Evolutionary conservation across 2,888 invertebrate genomes (phyloP).

Genomic region (Athetis lepigone): DNA sequence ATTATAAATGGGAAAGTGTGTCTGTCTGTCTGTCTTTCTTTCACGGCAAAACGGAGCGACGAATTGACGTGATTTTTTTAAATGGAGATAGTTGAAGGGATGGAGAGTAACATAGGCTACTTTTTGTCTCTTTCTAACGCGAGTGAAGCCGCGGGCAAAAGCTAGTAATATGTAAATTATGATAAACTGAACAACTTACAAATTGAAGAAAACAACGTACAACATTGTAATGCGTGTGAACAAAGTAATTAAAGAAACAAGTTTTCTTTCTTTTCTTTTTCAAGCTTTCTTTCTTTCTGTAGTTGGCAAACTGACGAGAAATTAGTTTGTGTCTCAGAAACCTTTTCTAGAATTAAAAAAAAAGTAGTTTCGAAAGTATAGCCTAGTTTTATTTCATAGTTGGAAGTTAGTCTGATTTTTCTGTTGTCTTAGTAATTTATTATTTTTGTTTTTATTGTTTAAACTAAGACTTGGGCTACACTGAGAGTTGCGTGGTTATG

Average conservation of each 20-base stretch:
- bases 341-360: conserved; percentile 26
- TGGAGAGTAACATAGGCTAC: too few relatives aligned
- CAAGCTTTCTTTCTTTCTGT: conserved; percentile 32
- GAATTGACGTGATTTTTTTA: too few relatives aligned
- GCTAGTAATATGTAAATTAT: not conserved
- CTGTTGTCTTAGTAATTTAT: conserved; percentile 54
- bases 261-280: conserved; percentile 14
- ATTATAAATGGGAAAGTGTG: too few relatives aligned
- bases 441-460: conserved; percentile 41
- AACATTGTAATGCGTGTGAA: conserved; percentile 24
- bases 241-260: conserved; percentile 15
- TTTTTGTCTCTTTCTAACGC: too few relatives aligned
- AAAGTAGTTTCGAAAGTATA: conserved; percentile 19
- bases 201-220: conserved; percentile 16
- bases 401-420: conserved; percentile 48
- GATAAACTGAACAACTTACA: conserved; percentile 12
- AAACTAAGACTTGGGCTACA: not conserved
- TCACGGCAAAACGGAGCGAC: too few relatives aligned
- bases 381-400: conserved; percentile 40
- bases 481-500: not conserved
- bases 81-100: too few relatives aligned
- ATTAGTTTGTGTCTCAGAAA: conserved; percentile 32
- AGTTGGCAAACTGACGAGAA: conserved; percentile 27
- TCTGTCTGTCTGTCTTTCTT: too few relatives aligned
- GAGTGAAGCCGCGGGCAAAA: too few relatives aligned